phyloP scores from a whole-genome alignment of 1,140 invertebrate genomes.

The Aphis craccivora region DNA sequence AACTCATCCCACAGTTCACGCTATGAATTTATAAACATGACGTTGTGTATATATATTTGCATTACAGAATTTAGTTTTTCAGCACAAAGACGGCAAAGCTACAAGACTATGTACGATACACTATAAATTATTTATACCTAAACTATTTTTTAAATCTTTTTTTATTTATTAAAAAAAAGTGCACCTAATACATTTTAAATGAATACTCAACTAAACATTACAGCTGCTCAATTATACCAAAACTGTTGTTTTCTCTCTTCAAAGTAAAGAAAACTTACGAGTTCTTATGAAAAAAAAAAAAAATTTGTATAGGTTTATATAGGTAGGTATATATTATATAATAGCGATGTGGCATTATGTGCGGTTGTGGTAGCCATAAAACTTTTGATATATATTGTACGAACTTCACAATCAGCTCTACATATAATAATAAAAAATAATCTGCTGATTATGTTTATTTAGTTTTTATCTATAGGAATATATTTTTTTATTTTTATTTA shows the following conservation, averaged over 20 bases:
- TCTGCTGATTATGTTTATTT: background rate
- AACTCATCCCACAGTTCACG: background rate
- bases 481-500: too few species aligned
- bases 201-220: background rate
- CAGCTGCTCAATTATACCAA: background rate
- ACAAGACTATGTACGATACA: background rate
- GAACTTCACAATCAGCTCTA: background rate
- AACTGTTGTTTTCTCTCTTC: background rate
- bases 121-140: background rate
- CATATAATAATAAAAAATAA: background rate
- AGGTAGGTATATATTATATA: too few species aligned
- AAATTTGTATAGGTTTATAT: too few species aligned
- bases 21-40: background rate
- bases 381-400: background rate
- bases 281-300: background rate
- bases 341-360: too few species aligned
- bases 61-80: background rate
- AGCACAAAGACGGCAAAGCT: background rate
- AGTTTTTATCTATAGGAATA: background rate
- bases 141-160: conserved; percentile 18
- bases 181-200: background rate
- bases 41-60: background rate
- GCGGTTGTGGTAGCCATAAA: background rate
- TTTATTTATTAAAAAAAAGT: conserved; percentile 13
- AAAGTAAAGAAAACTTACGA: background rate